A percentile compares a stretch with the other conserved stretches of the same genome.
phyloP scores from a whole-genome alignment of 2,113 vertebrate genomes.

The Mus spicilegus region DNA sequence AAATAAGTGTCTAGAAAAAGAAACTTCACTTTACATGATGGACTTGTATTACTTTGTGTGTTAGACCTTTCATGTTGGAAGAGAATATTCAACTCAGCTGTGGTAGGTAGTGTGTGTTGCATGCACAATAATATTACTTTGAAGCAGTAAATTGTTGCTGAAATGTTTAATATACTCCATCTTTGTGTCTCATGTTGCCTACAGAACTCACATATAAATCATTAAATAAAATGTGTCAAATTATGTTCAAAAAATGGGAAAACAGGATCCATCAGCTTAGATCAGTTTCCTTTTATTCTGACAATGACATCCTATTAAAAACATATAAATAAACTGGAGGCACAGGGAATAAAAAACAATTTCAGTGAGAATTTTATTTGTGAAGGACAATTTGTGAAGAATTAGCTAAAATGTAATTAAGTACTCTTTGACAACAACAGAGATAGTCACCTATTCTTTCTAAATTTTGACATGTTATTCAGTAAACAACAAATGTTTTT shows the following conservation, averaged over 20 bases:
- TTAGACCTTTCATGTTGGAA: neutral
- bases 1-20: neutral
- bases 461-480: neutral
- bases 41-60: neutral
- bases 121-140: neutral
- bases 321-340: neutral
- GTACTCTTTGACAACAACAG: neutral
- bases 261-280: neutral
- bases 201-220: neutral
- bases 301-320: neutral
- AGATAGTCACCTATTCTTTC: neutral
- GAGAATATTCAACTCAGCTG: neutral
- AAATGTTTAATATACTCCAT: neutral
- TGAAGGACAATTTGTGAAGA: neutral
- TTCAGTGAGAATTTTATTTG: slow-evolving; percentile 1
- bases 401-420: neutral
- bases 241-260: neutral
- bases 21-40: neutral
- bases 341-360: neutral
- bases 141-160: neutral
- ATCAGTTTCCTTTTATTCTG: neutral
- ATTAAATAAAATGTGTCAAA: neutral
- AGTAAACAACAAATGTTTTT: neutral
- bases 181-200: neutral
- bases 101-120: neutral